Evolutionary conservation across 2,113 vertebrate species (phyloP), one percentile per base, ranked within the genome.

Genomic region (Bubo scandiacus): DNA sequence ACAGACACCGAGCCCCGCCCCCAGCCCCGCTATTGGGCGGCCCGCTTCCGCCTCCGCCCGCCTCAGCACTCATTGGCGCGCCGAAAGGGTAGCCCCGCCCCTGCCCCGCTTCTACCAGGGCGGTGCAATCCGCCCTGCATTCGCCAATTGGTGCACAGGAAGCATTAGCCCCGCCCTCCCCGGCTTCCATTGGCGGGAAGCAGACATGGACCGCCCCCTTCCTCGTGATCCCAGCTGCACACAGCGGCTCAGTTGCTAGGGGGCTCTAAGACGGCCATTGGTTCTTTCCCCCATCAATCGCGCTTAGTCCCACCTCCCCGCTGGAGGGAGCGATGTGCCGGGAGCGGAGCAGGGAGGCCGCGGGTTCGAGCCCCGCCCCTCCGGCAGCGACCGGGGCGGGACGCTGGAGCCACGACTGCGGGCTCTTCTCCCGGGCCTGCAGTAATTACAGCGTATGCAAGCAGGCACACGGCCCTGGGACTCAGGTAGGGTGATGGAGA

Each of bases 331-430:
- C 8, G 3, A 8, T 29, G 43, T 30, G 45, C 42, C 30, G 1
- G 15, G 7, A 6, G 59, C 25, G 2, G 21, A 21, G 19, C 1
- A 3, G 9, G 0, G 8, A 3, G 2, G 0, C 2, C 0, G 0
- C 1, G 0, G 15, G 62, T 75, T 91, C 57, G 57, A 86, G 34
- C 10, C 42, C 30, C n/a, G 16, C 6, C 10, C 12, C 26, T 4
- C 19, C 10, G 22, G 9, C 22, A 6, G 2, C 8, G 45, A 27
- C 10, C 4, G 16, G 3, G 29, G 18, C 25, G 15, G 25, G 26
- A 2, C 45, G 9, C 11, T 1, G 14, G 1, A 7, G 29, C n/a
- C 42, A 2, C 6, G 7, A 2, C 51, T 5, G 61, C 45, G 32
- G 22, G 22, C 8, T 22, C 9, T 16, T n/a, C 29, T 29, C 43